Conservation (phyloP, 2,113 vertebrate genomes). For the Bujurquina vittata region DNA sequence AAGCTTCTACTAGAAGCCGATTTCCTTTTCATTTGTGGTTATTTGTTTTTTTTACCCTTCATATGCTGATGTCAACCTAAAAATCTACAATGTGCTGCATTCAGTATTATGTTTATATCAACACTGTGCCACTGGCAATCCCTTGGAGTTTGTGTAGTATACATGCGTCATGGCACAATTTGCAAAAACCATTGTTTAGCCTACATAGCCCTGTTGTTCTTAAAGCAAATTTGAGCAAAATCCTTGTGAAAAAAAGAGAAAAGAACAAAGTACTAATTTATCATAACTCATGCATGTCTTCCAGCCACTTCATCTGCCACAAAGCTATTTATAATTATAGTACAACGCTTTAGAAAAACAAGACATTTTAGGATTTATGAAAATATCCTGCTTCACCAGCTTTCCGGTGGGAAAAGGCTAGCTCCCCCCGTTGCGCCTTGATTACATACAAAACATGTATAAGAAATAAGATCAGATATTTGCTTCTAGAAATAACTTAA, state of each 20-base stretch:
- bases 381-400: conserved; percentile 72
- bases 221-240: conserved; percentile 61
- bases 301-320: conserved; percentile 59
- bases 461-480: conserved; percentile 20
- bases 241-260: conserved; percentile 29
- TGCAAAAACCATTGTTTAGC: conserved; percentile 33
- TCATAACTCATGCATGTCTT: conserved; percentile 72
- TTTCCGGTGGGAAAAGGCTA: conserved; percentile 54
- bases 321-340: conserved; percentile 79
- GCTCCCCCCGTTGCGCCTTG: conserved; percentile 18
- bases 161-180: conserved; percentile 37
- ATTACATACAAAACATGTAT: conserved; percentile 43
- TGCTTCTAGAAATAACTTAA: conserved; percentile 16
- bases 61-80: conserved; percentile 10
- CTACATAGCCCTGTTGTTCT: conserved; percentile 47
- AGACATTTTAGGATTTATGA: conserved; percentile 73
- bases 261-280: conserved; percentile 39
- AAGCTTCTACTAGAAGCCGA: conserved; percentile 9
- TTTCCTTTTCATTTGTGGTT: conserved; percentile 2
- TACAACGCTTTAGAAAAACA: conserved; percentile 77
- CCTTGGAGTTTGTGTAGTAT: conserved; percentile 23
- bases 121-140: conserved; percentile 21
- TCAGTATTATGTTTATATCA: conserved; percentile 18
- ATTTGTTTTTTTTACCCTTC: not conserved
- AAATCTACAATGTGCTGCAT: conserved; percentile 27